These are phyloP conservation scores for Aphaenogaster rudis DNA, from an alignment of 1,140 invertebrate genomes.

Conservation along the genomic window DNA sequence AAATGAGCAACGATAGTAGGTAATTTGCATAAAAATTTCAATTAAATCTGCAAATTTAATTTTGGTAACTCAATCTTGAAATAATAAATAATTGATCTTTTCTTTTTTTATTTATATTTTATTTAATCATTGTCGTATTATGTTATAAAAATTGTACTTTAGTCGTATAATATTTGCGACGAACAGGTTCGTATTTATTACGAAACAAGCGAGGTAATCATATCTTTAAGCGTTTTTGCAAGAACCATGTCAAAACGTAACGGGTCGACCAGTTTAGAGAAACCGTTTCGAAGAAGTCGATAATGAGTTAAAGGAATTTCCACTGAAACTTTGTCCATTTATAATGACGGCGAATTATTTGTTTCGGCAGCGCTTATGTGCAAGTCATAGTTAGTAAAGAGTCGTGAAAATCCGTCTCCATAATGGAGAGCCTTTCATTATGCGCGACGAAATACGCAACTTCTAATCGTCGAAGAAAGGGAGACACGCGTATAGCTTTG, in stretches of 20 bases:
- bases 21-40: background rate
- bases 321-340: conserved; percentile 82
- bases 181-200: background rate
- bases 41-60: conserved; percentile 5
- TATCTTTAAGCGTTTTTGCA: background rate
- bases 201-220: background rate
- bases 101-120: background rate
- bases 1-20: background rate
- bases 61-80: background rate
- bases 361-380: conserved; percentile 74
- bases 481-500: conserved; percentile 13
- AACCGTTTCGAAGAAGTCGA: conserved; percentile 74
- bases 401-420: conserved; percentile 67
- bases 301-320: conserved; percentile 79
- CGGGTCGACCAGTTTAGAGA: conserved; percentile 13
- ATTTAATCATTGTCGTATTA: background rate
- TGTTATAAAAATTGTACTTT: conserved; percentile 14
- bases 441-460: conserved; percentile 50
- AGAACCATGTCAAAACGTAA: conserved; percentile 21
- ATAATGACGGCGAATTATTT: conserved; percentile 82
- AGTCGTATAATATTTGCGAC: background rate
- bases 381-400: conserved; percentile 83
- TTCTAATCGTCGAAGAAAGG: conserved; percentile 65
- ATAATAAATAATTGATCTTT: background rate
- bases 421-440: conserved; percentile 74